A percentile compares a stretch with the other conserved stretches of the same genome.
These are phyloP conservation scores for Corydoras maculifer DNA, from an alignment of 2,113 vertebrate species.

Conservation along the genomic window DNA sequence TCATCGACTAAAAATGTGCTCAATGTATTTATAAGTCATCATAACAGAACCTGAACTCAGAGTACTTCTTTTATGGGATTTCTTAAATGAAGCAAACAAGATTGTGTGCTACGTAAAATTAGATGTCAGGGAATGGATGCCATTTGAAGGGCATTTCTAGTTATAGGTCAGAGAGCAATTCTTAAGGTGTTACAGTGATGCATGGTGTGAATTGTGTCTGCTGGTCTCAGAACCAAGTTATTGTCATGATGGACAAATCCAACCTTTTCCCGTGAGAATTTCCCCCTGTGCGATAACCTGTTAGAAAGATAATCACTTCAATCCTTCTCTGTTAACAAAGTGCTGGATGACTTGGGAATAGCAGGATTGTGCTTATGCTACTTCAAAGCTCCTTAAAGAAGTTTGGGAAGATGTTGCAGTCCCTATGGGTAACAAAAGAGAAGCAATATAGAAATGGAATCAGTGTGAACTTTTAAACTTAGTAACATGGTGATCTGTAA, in stretches of 20 bases:
- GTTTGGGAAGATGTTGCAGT: slow-evolving; percentile 5
- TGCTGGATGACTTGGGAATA: slow-evolving; percentile 45
- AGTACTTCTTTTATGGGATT: too few relatives aligned
- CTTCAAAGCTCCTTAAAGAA: slow-evolving; percentile 43
- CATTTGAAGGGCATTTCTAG: slow-evolving; percentile 24
- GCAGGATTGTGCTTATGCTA: slow-evolving; percentile 42
- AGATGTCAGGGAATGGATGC: too few relatives aligned
- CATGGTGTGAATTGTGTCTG: slow-evolving; percentile 48
- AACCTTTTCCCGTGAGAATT: slow-evolving; percentile 40
- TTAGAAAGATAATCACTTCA: slow-evolving; percentile 59
- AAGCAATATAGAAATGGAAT: background rate
- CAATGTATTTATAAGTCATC: too few relatives aligned
- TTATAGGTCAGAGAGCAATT: slow-evolving; percentile 38
- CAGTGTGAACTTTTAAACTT: background rate
- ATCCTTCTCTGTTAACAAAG: slow-evolving; percentile 56
- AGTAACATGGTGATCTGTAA: background rate
- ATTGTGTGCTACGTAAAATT: too few relatives aligned
- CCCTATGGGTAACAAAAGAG: background rate
- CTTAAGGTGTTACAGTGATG: slow-evolving; percentile 28
- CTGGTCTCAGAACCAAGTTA: slow-evolving; percentile 38
- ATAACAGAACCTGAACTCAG: too few relatives aligned
- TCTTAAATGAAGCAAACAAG: too few relatives aligned
- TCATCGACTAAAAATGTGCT: too few relatives aligned
- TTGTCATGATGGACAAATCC: slow-evolving; percentile 33
- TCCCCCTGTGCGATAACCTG: slow-evolving; percentile 43